These are phyloP conservation scores for Lasioglossum oenotherae DNA, from an alignment of 2,888 invertebrate species.

Conservation along the genomic window DNA sequence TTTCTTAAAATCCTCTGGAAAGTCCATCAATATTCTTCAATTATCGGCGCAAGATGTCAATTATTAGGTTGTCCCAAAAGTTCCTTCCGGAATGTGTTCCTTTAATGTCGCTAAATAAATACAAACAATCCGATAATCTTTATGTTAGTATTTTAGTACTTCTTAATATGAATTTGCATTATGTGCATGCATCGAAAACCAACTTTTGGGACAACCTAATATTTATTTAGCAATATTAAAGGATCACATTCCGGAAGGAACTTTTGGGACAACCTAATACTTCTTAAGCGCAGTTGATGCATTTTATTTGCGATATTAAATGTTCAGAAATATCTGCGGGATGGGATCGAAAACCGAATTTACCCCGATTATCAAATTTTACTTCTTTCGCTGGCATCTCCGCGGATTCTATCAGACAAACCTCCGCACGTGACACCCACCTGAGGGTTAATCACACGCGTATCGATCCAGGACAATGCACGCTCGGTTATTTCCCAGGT, in stretches of 20 bases:
- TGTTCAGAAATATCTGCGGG: background rate
- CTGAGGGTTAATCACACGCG: background rate
- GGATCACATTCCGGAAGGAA: too few relatives aligned
- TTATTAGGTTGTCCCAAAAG: background rate
- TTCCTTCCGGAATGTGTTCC: too few relatives aligned
- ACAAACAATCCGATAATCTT: too few relatives aligned
- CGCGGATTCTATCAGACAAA: background rate
- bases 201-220: too few relatives aligned
- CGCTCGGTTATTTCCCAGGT: background rate
- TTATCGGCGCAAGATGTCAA: background rate
- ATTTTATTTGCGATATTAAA: background rate
- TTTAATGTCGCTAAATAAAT: too few relatives aligned
- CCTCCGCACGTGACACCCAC: background rate
- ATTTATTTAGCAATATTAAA: too few relatives aligned
- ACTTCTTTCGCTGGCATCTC: background rate
- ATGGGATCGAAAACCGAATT: background rate
- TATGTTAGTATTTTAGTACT: too few relatives aligned
- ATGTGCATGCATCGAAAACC: too few relatives aligned
- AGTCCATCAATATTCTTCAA: background rate
- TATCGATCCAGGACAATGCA: background rate
- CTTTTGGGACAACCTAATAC: too few relatives aligned
- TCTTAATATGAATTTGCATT: too few relatives aligned
- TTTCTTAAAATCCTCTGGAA: background rate
- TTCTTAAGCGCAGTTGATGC: background rate
- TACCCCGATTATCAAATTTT: background rate